Evolutionary conservation across 1,140 invertebrate species (phyloP).

Genomic region (Drosophila mojavensis): DNA sequence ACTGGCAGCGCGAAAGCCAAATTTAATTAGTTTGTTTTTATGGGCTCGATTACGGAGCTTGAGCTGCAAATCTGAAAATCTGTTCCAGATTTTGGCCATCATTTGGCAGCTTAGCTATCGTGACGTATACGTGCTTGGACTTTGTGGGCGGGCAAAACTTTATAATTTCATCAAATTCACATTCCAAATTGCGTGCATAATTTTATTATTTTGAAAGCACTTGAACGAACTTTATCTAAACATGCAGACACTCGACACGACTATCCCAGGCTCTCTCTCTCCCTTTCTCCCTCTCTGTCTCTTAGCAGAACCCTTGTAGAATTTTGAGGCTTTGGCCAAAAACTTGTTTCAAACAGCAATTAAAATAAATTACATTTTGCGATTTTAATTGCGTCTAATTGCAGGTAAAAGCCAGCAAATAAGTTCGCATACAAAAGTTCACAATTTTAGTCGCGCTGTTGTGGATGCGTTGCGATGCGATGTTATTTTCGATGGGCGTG

Average conservation of each 20-base stretch:
- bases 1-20: constrained; percentile 13
- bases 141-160: constrained; percentile 50
- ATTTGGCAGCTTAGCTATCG: constrained; percentile 23
- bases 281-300: too few relatives aligned
- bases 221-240: constrained; percentile 75
- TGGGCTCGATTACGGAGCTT: constrained; percentile 26
- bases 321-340: constrained; percentile 47
- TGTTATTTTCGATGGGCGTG: background rate
- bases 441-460: constrained; percentile 35
- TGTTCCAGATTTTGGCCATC: constrained; percentile 26
- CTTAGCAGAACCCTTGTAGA: constrained; percentile 5
- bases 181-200: constrained; percentile 78
- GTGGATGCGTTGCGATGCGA: background rate
- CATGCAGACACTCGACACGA: constrained; percentile 56
- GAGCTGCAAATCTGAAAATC: constrained; percentile 30
- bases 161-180: constrained; percentile 79
- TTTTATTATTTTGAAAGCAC: constrained; percentile 81
- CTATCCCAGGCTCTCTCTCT: background rate
- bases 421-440: constrained; percentile 65
- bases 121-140: constrained; percentile 25
- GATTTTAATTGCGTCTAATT: constrained; percentile 81
- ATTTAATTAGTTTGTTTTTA: constrained; percentile 50
- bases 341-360: constrained; percentile 79
- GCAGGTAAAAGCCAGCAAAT: constrained; percentile 78
- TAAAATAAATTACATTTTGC: constrained; percentile 81